phyloP scores from a whole-genome alignment of 2,797 vertebrate species.

The Thaleichthys pacificus region DNA sequence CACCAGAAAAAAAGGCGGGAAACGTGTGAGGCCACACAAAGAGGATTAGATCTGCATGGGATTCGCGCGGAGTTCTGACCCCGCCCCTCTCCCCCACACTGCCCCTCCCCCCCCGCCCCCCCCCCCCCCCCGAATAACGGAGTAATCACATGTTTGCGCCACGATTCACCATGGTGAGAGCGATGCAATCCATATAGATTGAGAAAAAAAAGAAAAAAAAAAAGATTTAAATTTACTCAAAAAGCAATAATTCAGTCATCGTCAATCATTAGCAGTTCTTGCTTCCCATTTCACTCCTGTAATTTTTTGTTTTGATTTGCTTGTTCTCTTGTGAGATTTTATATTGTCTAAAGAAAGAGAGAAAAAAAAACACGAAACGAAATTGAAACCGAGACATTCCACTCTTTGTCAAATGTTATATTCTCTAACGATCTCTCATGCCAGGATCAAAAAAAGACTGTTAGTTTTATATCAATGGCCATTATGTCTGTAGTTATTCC shows the following conservation, averaged over 20 bases:
- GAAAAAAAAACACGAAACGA: slow-evolving; percentile 36
- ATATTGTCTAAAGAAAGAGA: slow-evolving; percentile 71
- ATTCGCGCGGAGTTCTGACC: slow-evolving; percentile 79
- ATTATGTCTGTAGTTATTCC: slow-evolving; percentile 73
- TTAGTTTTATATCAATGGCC: slow-evolving; percentile 79
- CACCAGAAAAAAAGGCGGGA: slow-evolving; percentile 83
- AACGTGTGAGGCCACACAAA: slow-evolving; percentile 82
- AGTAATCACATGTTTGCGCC: slow-evolving; percentile 72
- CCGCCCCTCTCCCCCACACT: slow-evolving; percentile 18
- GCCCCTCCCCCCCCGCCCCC: slow-evolving; percentile 31
- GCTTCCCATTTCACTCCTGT: slow-evolving; percentile 32
- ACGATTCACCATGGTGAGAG: slow-evolving; percentile 69
- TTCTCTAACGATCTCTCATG: slow-evolving; percentile 55
- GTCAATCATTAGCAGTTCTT: slow-evolving; percentile 35
- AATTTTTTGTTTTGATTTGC: slow-evolving; percentile 72
- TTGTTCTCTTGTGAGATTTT: slow-evolving; percentile 80
- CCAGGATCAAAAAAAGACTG: slow-evolving; percentile 62
- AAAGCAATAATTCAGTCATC: slow-evolving; percentile 81
- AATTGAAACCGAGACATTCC: slow-evolving; percentile 58
- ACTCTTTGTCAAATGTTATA: slow-evolving; percentile 51
- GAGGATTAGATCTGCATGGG: slow-evolving; percentile 81
- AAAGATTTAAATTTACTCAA: slow-evolving; percentile 63
- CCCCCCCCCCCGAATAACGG: slow-evolving; percentile 57
- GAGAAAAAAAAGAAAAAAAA: slow-evolving; percentile 51
- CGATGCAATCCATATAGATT: slow-evolving; percentile 65